These are phyloP conservation scores for Digitonthophagus gazella DNA, from an alignment of 2,888 invertebrate species.

Conservation along the genomic window DNA sequence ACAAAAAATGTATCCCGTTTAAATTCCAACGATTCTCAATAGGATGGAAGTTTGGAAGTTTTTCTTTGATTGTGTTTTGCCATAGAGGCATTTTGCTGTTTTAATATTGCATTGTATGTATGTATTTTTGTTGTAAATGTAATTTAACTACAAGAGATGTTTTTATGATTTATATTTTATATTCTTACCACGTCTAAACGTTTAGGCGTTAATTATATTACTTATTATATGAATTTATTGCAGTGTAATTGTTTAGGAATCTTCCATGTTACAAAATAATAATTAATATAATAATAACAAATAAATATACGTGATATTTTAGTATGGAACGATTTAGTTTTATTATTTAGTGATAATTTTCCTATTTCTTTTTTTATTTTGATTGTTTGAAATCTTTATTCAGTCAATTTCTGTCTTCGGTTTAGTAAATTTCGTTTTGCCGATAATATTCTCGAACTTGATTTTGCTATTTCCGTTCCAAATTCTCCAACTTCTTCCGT, in stretches of 20 bases:
- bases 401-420: constrained; percentile 34
- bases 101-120: not conserved
- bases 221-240: not conserved
- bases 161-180: not conserved
- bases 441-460: constrained; percentile 46
- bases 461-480: constrained; percentile 45
- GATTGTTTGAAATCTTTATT: constrained; percentile 9
- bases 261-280: not conserved
- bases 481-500: constrained; percentile 28
- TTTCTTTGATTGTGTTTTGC: not conserved
- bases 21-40: constrained; percentile 34
- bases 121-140: no score
- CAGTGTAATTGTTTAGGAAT: not conserved
- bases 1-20: constrained; percentile 30
- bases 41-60: not conserved
- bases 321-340: not conserved
- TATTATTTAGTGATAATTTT: no score
- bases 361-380: not conserved
- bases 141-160: not conserved
- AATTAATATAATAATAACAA: no score
- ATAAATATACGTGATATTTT: constrained; percentile 8
- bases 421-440: constrained; percentile 41
- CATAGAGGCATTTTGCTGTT: not conserved
- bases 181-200: not conserved
- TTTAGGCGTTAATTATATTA: not conserved